Evolutionary conservation across 2,888 invertebrate genomes (phyloP).

Genomic region (Linyphia triangularis): DNA sequence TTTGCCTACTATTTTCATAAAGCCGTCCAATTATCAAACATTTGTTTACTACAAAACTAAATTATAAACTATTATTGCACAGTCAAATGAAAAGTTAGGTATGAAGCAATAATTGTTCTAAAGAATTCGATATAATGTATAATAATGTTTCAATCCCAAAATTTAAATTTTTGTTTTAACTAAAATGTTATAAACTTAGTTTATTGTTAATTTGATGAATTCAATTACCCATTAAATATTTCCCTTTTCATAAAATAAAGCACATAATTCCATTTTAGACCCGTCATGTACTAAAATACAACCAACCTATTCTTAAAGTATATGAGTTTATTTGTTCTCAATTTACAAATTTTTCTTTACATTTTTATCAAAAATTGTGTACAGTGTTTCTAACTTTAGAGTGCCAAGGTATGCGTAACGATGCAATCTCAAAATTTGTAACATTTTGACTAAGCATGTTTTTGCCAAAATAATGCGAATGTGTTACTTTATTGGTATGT

Average conservation of each 20-base stretch:
- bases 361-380: neutral
- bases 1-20: too few relatives aligned
- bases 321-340: neutral
- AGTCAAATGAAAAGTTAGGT: too few relatives aligned
- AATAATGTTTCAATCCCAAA: too few relatives aligned
- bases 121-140: too few relatives aligned
- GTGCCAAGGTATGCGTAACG: conserved; percentile 52
- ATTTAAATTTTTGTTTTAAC: too few relatives aligned
- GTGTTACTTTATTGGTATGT: conserved; percentile 29
- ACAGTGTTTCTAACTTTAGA: conserved; percentile 10
- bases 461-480: conserved; percentile 35
- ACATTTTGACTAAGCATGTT: conserved; percentile 10
- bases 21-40: too few relatives aligned
- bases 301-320: neutral
- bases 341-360: conserved; percentile 1
- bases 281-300: too few relatives aligned
- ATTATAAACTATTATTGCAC: too few relatives aligned
- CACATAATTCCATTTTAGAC: neutral
- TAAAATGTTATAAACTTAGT: too few relatives aligned
- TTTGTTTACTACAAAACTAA: too few relatives aligned
- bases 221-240: neutral
- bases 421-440: neutral
- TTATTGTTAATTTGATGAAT: too few relatives aligned
- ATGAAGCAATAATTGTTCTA: too few relatives aligned
- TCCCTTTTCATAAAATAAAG: conserved; percentile 33